Conservation (phyloP, 35 echinoderm and acorn worm genomes). For the Chiridota heheva region DNA sequence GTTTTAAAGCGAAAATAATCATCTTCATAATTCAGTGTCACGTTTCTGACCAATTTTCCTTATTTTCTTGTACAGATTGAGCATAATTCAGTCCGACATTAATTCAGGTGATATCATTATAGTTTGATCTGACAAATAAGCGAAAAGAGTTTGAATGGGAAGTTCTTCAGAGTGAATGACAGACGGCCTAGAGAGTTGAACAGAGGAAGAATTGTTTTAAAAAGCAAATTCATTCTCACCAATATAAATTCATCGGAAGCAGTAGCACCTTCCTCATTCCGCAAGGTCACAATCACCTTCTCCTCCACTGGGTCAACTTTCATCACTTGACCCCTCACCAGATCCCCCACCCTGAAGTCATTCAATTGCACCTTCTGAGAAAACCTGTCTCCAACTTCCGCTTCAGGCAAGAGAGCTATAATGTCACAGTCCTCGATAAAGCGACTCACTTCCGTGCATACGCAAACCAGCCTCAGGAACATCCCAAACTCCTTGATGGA, state of each 20-base stretch:
- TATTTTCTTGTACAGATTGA: no score
- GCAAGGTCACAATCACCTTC: conserved; percentile 82
- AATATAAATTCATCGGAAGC: conserved; percentile 28
- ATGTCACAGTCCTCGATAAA: conserved; percentile 61
- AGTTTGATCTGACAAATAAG: no score
- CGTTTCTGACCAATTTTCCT: no score
- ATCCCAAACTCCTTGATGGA: conserved; percentile 82
- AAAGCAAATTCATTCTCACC: no score
- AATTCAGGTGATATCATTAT: no score
- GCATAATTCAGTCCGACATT: no score
- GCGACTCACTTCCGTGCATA: conserved; percentile 56
- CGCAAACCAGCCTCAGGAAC: conserved; percentile 64
- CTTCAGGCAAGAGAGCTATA: conserved; percentile 67
- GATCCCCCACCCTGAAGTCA: conserved; percentile 61
- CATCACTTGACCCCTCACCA: conserved; percentile 65
- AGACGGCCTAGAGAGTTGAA: no score
- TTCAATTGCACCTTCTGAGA: conserved; percentile 59
- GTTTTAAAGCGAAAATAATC: no score
- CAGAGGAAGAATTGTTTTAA: no score
- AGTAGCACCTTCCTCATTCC: conserved; percentile 27
- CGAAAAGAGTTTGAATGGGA: no score
- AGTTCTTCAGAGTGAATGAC: no score
- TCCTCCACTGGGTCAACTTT: conserved; percentile 73
- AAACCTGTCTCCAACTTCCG: conserved; percentile 75
- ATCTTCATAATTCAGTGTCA: no score